These are phyloP conservation scores for Actinia equina DNA, from an alignment of 64 coral and sea anemone genomes.

Conservation along the genomic window DNA sequence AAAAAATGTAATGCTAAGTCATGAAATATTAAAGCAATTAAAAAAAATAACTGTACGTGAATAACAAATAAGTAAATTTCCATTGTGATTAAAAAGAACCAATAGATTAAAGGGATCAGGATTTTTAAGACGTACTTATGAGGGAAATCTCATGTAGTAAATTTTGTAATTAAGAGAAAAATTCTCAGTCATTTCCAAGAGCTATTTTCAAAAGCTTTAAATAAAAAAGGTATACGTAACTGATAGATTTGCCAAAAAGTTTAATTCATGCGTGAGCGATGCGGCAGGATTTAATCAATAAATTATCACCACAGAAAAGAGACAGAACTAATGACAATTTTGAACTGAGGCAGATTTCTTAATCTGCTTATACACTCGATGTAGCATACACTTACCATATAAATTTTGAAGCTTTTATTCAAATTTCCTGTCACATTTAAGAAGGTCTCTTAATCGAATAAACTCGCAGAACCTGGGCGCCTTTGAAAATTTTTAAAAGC, in stretches of 20 bases:
- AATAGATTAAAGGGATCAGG: neutral
- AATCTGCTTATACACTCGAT: no score
- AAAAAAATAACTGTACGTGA: neutral
- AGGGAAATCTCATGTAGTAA: neutral
- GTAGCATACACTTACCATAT: no score
- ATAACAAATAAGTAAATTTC: neutral
- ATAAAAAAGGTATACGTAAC: neutral
- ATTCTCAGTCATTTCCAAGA: neutral
- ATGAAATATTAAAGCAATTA: neutral
- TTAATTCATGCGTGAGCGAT: no score
- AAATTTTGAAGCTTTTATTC: no score
- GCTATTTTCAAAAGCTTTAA: neutral
- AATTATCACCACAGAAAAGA: no score
- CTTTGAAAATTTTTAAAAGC: no score
- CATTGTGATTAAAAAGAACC: neutral
- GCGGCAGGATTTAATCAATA: no score
- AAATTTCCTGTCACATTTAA: no score
- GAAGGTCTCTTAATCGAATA: no score
- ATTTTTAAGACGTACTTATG: neutral
- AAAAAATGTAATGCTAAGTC: neutral
- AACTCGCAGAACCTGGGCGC: no score
- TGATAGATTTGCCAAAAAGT: neutral
- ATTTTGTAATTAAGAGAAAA: neutral
- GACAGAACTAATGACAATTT: no score
- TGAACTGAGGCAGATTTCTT: no score